phyloP scores from a whole-genome alignment of 2,888 invertebrate species.

The Neoascia interrupta region DNA sequence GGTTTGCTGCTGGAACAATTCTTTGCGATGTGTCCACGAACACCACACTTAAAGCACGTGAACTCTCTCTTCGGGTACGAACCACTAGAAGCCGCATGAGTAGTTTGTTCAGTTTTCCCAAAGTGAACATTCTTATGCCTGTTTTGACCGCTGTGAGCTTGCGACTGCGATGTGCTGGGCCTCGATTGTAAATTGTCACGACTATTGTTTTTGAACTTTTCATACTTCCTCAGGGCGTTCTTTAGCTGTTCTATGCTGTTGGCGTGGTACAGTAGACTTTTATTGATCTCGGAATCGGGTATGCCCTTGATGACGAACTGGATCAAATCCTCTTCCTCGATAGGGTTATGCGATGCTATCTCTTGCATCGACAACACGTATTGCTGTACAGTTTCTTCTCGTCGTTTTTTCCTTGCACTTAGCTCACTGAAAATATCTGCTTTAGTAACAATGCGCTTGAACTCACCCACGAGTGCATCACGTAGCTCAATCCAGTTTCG shows the following conservation, averaged over 20 bases:
- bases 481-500: not conserved
- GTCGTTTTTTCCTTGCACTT: not conserved
- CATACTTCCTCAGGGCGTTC: constrained; percentile 18
- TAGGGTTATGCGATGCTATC: not conserved
- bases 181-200: constrained; percentile 2
- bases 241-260: constrained; percentile 29
- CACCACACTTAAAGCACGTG: constrained; percentile 41
- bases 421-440: not conserved
- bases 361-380: not conserved
- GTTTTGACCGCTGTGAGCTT: constrained; percentile 10
- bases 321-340: not conserved
- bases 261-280: constrained; percentile 18
- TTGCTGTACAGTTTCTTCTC: not conserved
- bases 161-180: constrained; percentile 20
- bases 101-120: not conserved
- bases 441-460: not conserved
- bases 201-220: constrained; percentile 24
- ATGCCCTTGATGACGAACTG: constrained; percentile 32
- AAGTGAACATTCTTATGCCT: not conserved
- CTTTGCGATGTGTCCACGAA: constrained; percentile 24
- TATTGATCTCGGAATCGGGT: constrained; percentile 28
- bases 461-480: not conserved
- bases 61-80: constrained; percentile 13
- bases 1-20: constrained; percentile 19
- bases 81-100: constrained; percentile 1